Base-by-base conservation (phyloP, 1,140 invertebrate genomes). In the Potamilus streckersoni region DNA sequence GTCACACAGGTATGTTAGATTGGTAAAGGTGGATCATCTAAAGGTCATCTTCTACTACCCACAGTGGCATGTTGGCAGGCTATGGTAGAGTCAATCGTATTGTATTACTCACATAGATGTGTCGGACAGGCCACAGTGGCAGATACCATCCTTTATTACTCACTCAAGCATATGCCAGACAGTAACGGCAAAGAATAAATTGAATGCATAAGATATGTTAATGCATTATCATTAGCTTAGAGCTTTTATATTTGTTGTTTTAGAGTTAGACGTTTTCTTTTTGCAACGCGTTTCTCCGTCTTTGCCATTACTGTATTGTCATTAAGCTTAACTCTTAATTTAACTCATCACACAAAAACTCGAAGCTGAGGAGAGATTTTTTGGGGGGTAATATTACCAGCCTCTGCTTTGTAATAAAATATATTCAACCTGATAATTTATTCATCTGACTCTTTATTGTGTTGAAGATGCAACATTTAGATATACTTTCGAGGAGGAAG, bases 1-100 rank as follows among this genome's bases (percentile, higher is more conserved):
- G 86, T 94, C 94, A 11, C 95, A 96, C 86, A 93, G 94, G 93
- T 94, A 91, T 55, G 71, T 60, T 16, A 49, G 38, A 49, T 49
- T 8, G 38, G 38, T 11, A 6, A 11, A 49, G 11, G 38, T 49
- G 38, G 38, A 49, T n/a, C n/a, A n/a, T n/a, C n/a, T n/a, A 1
- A 8, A 49, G 4, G 11, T 11, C 2, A 49, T 49, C 38, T 0
- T 49, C 38, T 49, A 49, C 38, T 49, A 49, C 38, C 11, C 38
- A 49, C 38, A 11, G 6, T 0, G 38, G 4, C 38, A 49, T 49
- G 38, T 49, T 8, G 0, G 11, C 38, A 49, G 6, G 93, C 95
- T 79, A 84, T 96, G 13, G 92, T 94, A 79, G 95, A 96, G 88
- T 95, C 96, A 90, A 92, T 95, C 80, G 93, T 92, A 73, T 96